Percentiles rank a stretch among this genome's conserved stretches.
Evolutionary conservation across 2,888 invertebrate genomes (phyloP).

Genomic region (Acanthosepion pharaonis): DNA sequence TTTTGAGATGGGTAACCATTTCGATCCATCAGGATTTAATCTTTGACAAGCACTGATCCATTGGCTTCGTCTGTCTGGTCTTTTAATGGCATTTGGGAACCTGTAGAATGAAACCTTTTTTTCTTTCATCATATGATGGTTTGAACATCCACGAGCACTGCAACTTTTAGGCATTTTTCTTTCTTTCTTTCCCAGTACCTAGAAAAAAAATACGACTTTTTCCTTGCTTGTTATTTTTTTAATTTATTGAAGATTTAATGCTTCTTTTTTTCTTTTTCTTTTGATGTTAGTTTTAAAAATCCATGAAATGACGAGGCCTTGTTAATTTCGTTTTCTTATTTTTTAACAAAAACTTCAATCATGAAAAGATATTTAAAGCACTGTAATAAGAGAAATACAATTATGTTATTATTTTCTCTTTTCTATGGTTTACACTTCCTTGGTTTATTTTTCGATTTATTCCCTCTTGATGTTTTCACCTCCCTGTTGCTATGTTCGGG

Average conservation of each 20-base stretch:
- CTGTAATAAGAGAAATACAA: not conserved
- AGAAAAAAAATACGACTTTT: too few relatives aligned
- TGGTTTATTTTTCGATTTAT: not conserved
- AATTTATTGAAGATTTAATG: too few relatives aligned
- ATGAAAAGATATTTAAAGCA: not conserved
- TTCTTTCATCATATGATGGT: constrained; percentile 43
- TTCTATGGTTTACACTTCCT: not conserved
- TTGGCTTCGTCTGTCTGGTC: constrained; percentile 18
- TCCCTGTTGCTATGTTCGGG: not conserved
- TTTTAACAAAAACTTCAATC: not conserved
- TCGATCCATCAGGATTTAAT: constrained; percentile 36
- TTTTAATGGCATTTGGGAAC: constrained; percentile 39
- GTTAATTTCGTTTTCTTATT: not conserved
- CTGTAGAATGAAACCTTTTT: constrained; percentile 36
- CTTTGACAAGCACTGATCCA: constrained; percentile 40
- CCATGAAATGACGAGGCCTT: not conserved
- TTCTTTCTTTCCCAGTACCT: not conserved
- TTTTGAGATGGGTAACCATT: constrained; percentile 24
- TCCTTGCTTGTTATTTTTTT: too few relatives aligned
- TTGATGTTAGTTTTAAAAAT: too few relatives aligned
- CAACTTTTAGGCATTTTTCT: constrained; percentile 40
- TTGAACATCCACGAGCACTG: constrained; percentile 24
- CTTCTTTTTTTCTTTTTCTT: too few relatives aligned
- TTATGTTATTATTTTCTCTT: not conserved
- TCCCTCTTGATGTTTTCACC: not conserved